Conservation (phyloP, 2,888 invertebrate genomes). For the Hipparchia sbordonii region DNA sequence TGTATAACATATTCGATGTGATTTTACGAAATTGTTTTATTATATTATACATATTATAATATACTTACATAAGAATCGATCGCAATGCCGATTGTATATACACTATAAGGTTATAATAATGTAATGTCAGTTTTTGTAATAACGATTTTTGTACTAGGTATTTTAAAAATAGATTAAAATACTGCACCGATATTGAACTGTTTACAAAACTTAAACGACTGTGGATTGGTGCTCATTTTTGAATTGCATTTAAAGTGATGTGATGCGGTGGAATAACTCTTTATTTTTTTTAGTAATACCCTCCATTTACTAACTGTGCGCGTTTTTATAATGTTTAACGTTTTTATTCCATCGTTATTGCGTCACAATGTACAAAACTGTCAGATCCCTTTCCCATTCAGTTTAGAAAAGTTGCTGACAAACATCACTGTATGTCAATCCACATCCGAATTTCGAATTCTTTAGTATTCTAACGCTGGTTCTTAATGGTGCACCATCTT, state of each 20-base stretch:
- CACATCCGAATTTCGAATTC: background rate
- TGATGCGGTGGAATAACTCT: constrained; percentile 20
- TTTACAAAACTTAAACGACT: constrained; percentile 29
- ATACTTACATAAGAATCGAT: constrained; percentile 22
- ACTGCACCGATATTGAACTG: constrained; percentile 31
- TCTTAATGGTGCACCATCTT: background rate
- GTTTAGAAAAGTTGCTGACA: background rate
- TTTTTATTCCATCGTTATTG: constrained; percentile 10
- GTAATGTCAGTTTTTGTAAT: constrained; percentile 26
- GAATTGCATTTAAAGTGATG: constrained; percentile 35
- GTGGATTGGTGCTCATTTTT: constrained; percentile 42
- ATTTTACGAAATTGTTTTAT: constrained; percentile 11
- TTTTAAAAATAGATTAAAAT: constrained; percentile 14
- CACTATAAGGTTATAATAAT: constrained; percentile 26
- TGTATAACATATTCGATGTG: constrained; percentile 8
- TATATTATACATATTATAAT: constrained; percentile 12
- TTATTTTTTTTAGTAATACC: constrained; percentile 2
- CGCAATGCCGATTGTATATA: constrained; percentile 37
- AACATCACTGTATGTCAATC: constrained; percentile 3
- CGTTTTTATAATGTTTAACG: background rate
- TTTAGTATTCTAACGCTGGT: background rate
- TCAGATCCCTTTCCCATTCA: constrained; percentile 16
- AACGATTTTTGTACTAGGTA: constrained; percentile 28
- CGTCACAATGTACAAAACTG: constrained; percentile 27
- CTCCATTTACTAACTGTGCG: constrained; percentile 4